Evolutionary conservation across 2,113 vertebrate genomes (phyloP).

Genomic region (Orthonyx spaldingii): DNA sequence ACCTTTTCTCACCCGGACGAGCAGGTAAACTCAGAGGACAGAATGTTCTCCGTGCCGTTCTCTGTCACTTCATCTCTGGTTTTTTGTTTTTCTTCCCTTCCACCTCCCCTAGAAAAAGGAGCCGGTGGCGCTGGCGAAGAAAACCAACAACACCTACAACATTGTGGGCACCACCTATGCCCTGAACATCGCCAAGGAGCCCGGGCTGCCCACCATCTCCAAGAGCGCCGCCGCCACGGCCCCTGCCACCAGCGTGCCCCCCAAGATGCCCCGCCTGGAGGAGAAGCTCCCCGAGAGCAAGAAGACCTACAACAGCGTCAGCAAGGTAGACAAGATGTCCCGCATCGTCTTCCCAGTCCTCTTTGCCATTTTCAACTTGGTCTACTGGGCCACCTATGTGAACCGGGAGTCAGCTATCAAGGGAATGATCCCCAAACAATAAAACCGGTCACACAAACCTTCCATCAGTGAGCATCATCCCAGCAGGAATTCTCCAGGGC

Average conservation of each 20-base stretch:
- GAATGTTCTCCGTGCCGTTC: neutral
- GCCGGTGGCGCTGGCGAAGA: conserved; percentile 87
- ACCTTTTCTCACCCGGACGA: neutral
- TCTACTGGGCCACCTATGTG: conserved; percentile 97
- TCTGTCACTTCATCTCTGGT: neutral
- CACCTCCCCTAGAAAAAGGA: conserved; percentile 85
- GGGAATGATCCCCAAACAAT: conserved; percentile 90
- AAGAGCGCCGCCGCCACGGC: conserved; percentile 79
- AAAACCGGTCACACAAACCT: conserved; percentile 54
- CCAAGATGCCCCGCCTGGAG: conserved; percentile 80
- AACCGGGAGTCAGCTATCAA: conserved; percentile 94
- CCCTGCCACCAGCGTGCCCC: conserved; percentile 56
- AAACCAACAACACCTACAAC: conserved; percentile 97
- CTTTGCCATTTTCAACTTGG: conserved; percentile 98
- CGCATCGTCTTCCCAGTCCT: conserved; percentile 97
- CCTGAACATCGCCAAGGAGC: conserved; percentile 91
- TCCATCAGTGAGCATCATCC: conserved; percentile 61
- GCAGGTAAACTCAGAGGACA: conserved; percentile 18
- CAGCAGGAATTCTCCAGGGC: conserved; percentile 43
- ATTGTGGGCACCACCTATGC: conserved; percentile 97
- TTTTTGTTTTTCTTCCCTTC: neutral
- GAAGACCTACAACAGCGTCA: conserved; percentile 98
- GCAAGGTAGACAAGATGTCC: conserved; percentile 99
- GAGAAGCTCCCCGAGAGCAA: conserved; percentile 87
- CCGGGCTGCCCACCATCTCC: conserved; percentile 88